Base-by-base conservation (phyloP, 2,888 invertebrate genomes). In the Stenurella melanura region DNA sequence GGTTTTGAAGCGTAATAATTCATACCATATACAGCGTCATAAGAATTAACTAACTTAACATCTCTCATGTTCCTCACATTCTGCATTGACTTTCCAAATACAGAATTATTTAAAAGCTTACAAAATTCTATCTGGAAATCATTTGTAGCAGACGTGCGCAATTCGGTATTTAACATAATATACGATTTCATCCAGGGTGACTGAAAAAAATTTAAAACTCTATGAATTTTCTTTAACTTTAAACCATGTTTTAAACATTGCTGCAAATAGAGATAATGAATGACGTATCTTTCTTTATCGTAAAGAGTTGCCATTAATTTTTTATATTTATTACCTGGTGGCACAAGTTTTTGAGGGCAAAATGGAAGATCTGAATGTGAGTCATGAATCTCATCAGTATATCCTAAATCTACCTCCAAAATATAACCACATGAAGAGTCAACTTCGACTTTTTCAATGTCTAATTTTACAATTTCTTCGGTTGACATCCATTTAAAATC, bases 181-280 rank as follows among this genome's bases (percentile, higher is more conserved):
- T 63, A 63, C 9, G n/a, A n/a, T n/a, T n/a, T n/a, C n/a, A n/a
- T n/a, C n/a, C n/a, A n/a, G n/a, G n/a, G n/a, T n/a, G n/a, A 61
- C 26, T 61, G 26, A 15, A 21, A 21, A 30, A 61, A 61, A 11
- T 61, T 21, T 9, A 61, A n/a, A 26, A 6, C n/a, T n/a, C 26
- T 21, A n/a, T 61, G 61, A 5, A 61, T 12, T 61, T 61, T 61
- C 4, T 15, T 61, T 12, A 61, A 18, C 6, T 6, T 30, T 61
- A 61, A 21, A 3, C 61, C 83, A 50, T 72, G 61, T 21, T 77
- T 63, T 18, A 86, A 18, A 74, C 77, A 80, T 66, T 84, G 83
- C 76, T 83, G 82, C 12, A 86, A 64, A 72, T 75, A 76, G 63
- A 72, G 56, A 57, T 76, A 77, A 38, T 61, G 61, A 15, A n/a